Conservation (phyloP, 2,888 invertebrate genomes). For the Acanthosepion lycidas region DNA sequence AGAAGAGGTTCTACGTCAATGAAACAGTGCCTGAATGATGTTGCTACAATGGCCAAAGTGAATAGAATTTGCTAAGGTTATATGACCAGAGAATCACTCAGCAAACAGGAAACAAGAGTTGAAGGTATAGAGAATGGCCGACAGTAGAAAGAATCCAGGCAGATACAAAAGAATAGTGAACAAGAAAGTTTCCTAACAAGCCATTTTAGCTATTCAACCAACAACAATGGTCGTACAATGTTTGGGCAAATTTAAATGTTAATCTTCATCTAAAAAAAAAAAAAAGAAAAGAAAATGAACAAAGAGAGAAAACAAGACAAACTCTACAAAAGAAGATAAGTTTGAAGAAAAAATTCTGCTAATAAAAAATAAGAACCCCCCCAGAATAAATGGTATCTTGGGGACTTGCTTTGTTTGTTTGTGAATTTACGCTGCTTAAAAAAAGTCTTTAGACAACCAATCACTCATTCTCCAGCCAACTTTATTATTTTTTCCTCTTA, state of each 20-base stretch:
- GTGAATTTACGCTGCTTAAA: background rate
- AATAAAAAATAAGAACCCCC: background rate
- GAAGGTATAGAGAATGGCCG: background rate
- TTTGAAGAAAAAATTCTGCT: background rate
- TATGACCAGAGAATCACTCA: background rate
- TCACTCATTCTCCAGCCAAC: background rate
- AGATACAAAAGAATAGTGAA: background rate
- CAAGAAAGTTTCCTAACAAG: background rate
- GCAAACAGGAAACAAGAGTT: background rate
- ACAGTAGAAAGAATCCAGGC: background rate
- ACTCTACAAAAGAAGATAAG: background rate
- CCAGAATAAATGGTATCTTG: background rate
- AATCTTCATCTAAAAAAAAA: background rate
- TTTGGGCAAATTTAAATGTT: background rate
- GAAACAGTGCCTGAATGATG: background rate
- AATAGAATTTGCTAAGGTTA: background rate
- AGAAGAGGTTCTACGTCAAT: background rate
- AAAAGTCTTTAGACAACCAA: background rate
- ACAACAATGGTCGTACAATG: background rate
- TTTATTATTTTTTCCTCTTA: background rate
- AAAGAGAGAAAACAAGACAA: background rate
- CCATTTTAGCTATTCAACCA: background rate
- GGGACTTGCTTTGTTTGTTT: slow-evolving; percentile 17
- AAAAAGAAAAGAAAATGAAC: background rate
- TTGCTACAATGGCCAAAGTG: background rate